A percentile compares a stretch with the other conserved stretches of the same genome.
Evolutionary conservation across 2,888 invertebrate genomes (phyloP).

Genomic region (Polydrusus cervinus): DNA sequence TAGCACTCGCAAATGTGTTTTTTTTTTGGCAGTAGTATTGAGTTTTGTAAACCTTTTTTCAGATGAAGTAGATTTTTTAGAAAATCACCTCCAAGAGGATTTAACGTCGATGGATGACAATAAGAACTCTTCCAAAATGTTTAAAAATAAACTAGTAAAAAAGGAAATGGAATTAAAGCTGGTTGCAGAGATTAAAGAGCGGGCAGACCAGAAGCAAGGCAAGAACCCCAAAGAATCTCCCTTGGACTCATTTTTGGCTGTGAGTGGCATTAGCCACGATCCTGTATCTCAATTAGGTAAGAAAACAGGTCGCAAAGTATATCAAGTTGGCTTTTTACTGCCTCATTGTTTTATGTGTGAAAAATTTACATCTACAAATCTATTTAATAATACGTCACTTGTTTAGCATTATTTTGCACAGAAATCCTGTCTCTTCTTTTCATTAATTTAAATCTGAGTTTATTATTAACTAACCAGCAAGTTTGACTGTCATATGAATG

Average conservation of each 20-base stretch:
- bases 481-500: no score
- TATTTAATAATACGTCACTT: no score
- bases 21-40: no score
- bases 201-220: slow-evolving; percentile 78
- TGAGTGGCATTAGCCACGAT: slow-evolving; percentile 77
- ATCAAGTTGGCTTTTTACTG: no score
- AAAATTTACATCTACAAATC: no score
- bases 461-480: no score
- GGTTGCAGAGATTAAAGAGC: slow-evolving; percentile 89
- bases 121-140: slow-evolving; percentile 66
- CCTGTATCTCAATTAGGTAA: slow-evolving; percentile 81
- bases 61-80: slow-evolving; percentile 26
- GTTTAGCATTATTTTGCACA: no score
- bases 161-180: slow-evolving; percentile 90
- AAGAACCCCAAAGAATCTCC: slow-evolving; percentile 75
- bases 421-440: no score
- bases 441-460: no score
- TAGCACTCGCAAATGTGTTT: no score
- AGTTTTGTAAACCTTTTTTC: slow-evolving; percentile 8
- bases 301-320: neutral
- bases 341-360: no score
- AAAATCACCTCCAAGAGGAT: slow-evolving; percentile 36
- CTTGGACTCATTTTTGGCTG: slow-evolving; percentile 68
- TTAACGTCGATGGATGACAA: slow-evolving; percentile 62
- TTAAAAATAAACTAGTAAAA: slow-evolving; percentile 76